A percentile compares a stretch with the other conserved stretches of the same genome.
phyloP scores from a whole-genome alignment of 2,797 vertebrate species.

The Characodon lateralis region DNA sequence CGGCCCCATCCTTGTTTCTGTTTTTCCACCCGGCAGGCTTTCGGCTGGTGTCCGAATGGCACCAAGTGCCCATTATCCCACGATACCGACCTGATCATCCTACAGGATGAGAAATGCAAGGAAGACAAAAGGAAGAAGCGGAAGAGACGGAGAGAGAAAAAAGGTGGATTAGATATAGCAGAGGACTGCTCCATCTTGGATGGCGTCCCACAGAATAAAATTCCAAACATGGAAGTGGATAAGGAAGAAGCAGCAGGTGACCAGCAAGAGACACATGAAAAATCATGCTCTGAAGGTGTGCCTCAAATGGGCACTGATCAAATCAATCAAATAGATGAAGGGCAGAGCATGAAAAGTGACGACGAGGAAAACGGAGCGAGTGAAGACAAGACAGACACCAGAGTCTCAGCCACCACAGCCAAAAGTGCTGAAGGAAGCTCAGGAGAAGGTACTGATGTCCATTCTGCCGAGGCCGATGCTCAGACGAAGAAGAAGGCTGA shows the following conservation, averaged over 20 bases:
- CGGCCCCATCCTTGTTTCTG: not conserved
- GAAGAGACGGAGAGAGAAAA: conserved; percentile 82
- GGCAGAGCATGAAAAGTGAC: conserved; percentile 6
- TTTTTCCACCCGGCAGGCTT: conserved; percentile 80
- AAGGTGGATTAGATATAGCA: conserved; percentile 31
- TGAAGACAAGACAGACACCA: not conserved
- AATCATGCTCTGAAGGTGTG: conserved; percentile 6
- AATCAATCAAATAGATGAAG: conserved; percentile 11
- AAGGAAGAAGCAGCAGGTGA: conserved; percentile 9
- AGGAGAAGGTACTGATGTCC: not conserved
- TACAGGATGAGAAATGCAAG: conserved; percentile 85
- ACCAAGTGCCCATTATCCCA: conserved; percentile 88
- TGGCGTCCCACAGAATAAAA: conserved; percentile 67
- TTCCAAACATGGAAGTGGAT: conserved; percentile 57
- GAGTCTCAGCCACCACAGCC: not conserved
- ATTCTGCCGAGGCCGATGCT: not conserved
- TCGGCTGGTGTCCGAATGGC: conserved; percentile 94
- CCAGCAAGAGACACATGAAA: not conserved
- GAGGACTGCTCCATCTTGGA: conserved; percentile 38
- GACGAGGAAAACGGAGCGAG: conserved; percentile 22
- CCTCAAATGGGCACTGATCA: conserved; percentile 4
- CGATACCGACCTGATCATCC: conserved; percentile 93
- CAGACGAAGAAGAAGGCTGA: conserved; percentile 70
- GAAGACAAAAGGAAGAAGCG: conserved; percentile 84
- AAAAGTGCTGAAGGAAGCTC: not conserved